phyloP scores from a whole-genome alignment of 2,888 invertebrate species.

The Hyppa rectilinea region DNA sequence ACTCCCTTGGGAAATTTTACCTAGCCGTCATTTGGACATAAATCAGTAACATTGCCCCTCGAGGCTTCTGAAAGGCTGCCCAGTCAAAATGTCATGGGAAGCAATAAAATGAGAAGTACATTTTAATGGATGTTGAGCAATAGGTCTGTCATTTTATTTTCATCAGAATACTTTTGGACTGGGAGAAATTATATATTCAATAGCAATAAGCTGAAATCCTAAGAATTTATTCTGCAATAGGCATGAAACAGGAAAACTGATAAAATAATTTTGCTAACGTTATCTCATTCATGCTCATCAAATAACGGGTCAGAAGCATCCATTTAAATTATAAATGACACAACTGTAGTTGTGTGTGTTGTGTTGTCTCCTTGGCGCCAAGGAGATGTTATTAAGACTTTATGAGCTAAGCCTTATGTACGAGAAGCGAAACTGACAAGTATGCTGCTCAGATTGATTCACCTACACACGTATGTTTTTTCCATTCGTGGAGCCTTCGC shows the following conservation, averaged over 20 bases:
- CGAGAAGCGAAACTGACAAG: neutral
- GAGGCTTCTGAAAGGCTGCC: constrained; percentile 16
- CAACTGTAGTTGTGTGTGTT: neutral
- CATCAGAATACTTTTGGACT: no score
- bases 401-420: constrained; percentile 8
- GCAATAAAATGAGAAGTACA: constrained; percentile 3
- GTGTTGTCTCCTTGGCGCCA: no score
- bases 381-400: constrained; percentile 15
- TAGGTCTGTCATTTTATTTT: neutral
- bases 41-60: constrained; percentile 14
- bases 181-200: no score
- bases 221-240: no score
- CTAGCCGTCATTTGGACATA: neutral
- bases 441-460: neutral
- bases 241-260: neutral
- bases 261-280: neutral
- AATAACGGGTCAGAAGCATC: neutral
- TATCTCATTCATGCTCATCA: neutral
- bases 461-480: neutral
- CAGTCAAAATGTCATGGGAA: constrained; percentile 49
- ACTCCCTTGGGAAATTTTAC: constrained; percentile 11
- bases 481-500: neutral
- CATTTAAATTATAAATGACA: constrained; percentile 27
- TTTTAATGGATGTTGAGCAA: constrained; percentile 30
- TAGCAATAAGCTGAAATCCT: no score